Conservation (phyloP, 2,113 vertebrate genomes). For the Acrocephalus kingi region DNA sequence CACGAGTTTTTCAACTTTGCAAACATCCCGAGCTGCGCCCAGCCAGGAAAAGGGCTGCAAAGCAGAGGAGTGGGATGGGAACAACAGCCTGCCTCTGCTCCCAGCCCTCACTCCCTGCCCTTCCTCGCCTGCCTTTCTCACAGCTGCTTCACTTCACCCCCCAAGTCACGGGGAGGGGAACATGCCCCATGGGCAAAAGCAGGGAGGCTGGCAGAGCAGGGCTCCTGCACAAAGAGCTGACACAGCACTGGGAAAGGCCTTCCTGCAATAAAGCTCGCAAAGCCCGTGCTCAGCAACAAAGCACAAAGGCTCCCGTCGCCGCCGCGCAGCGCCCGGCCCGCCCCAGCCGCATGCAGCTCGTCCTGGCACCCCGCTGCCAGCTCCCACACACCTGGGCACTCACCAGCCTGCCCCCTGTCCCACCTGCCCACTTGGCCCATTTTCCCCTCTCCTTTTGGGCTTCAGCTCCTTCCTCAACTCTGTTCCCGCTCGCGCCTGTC, state of each 20-base stretch:
- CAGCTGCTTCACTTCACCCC: slow-evolving; percentile 21
- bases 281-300: slow-evolving; percentile 75
- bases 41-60: neutral
- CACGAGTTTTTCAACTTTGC: neutral
- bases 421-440: neutral
- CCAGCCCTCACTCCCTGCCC: neutral
- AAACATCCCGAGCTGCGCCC: neutral
- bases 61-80: neutral
- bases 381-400: slow-evolving; percentile 56
- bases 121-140: neutral
- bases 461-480: neutral
- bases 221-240: slow-evolving; percentile 67
- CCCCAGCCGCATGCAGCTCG: slow-evolving; percentile 26
- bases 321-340: slow-evolving; percentile 27
- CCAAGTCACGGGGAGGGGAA: slow-evolving; percentile 20
- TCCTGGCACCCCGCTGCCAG: neutral
- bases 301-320: slow-evolving; percentile 66
- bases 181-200: neutral
- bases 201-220: slow-evolving; percentile 39
- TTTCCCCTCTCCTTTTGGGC: neutral
- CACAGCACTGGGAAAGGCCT: slow-evolving; percentile 46
- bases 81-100: neutral
- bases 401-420: neutral
- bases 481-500: neutral
- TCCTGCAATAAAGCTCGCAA: slow-evolving; percentile 61